Base-by-base conservation (phyloP, 1,140 invertebrate genomes). In the Formica selysi region DNA sequence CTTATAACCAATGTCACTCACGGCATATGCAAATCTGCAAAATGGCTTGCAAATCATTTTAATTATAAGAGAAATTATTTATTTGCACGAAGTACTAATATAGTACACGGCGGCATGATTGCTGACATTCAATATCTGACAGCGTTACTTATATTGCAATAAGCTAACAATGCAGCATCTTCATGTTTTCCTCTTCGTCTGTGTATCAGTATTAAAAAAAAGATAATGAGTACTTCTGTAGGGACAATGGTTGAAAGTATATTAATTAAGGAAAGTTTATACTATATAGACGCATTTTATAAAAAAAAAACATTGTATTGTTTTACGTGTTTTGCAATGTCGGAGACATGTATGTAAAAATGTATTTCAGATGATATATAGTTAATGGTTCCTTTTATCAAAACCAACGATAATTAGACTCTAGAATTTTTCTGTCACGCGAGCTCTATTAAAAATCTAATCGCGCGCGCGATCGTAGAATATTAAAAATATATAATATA, bases 161-260 rank as follows among this genome's bases (percentile, higher is more conserved):
- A 87, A 87, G 44, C 32, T 87, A 86, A 89, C 59, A 81, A 68
- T 44, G 41, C 80, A 86, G 57, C 79, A 88, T 89, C 86, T 68
- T 71, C 76, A 90, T 84, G 62, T 87, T 22, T 71, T 73, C 36
- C 64, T 19, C 48, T 81, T 85, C 48, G 62, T 87, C 61, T 62
- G 19, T 67, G 57, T 62, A 51, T n/a, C 80, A 87, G 70, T 89
- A 87, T 90, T 90, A 86, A 65, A 73, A 16, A 74, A 73, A 83
- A 8, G 61, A 38, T 29, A 80, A 48, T 22, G n/a, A 59, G 29
- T 41, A 59, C 19, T 76, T 32, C 11, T 59, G 51, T 65, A 74
- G 5, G 13, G 26, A 71, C 48, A 87, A 85, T 26, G 6, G 44
- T 51, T 85, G 79, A 90, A 90, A 90, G 41, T 87, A 51, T 16